Evolutionary conservation across 2,888 invertebrate species (phyloP).

Genomic region (Ceriagrion tenellum): DNA sequence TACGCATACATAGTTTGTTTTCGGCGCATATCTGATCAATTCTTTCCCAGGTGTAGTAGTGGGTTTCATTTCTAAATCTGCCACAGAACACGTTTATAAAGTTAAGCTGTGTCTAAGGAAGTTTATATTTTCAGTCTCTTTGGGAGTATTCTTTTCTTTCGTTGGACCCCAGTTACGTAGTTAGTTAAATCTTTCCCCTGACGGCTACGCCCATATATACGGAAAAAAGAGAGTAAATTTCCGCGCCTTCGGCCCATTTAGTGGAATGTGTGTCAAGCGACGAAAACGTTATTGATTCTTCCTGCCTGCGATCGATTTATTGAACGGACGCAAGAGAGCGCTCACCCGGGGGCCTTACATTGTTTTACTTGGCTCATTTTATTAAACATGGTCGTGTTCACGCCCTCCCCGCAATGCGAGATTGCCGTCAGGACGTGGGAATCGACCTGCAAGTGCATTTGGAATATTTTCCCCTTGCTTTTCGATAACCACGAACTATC

Average conservation of each 20-base stretch:
- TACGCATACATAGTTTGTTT: too few relatives aligned
- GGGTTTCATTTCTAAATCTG: too few relatives aligned
- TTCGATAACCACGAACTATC: background rate
- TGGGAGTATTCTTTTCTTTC: background rate
- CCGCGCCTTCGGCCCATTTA: slow-evolving; percentile 12
- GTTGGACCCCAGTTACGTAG: background rate
- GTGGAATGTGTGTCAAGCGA: background rate
- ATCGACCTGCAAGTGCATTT: background rate
- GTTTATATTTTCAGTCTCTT: background rate
- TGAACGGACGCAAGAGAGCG: background rate
- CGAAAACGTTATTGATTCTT: slow-evolving; percentile 1
- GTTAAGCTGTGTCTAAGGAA: background rate
- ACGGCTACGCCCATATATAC: background rate
- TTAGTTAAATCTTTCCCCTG: background rate
- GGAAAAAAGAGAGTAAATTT: background rate
- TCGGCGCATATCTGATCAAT: too few relatives aligned
- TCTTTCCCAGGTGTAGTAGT: too few relatives aligned
- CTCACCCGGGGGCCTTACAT: background rate
- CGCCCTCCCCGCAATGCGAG: background rate
- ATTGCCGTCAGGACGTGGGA: background rate
- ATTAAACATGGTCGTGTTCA: background rate
- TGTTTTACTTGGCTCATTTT: background rate
- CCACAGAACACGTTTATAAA: background rate
- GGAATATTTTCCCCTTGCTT: background rate
- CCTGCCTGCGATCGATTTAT: slow-evolving; percentile 1